phyloP scores from a whole-genome alignment of 53 echinoderm and acorn worm species.

The Hippasteria phrygiana region DNA sequence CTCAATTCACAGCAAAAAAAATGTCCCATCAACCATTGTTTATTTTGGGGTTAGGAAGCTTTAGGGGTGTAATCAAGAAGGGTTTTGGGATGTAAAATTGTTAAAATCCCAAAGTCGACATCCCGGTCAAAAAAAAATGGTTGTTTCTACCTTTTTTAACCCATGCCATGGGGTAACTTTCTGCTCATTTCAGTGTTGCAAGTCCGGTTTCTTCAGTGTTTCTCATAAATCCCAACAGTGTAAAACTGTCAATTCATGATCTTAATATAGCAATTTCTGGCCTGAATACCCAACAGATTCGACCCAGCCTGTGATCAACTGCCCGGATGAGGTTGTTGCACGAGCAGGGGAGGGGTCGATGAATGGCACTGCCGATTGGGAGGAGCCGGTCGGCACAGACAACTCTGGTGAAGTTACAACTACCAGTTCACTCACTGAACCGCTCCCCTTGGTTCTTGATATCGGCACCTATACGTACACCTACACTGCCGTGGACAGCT shows the following conservation, averaged over 20 bases:
- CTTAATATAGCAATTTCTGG: not conserved
- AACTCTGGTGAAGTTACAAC: not conserved
- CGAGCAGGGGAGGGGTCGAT: not conserved
- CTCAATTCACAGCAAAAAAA: no score
- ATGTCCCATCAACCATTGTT: no score
- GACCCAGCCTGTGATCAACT: not conserved
- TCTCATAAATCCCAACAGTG: no score
- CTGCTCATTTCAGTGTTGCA: no score
- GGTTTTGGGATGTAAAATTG: no score
- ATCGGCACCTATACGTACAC: not conserved
- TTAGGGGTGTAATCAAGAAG: no score
- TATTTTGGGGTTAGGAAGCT: no score
- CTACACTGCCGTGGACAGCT: slow-evolving; percentile 19
- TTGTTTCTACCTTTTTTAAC: no score
- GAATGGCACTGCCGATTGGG: slow-evolving; percentile 18
- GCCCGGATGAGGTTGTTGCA: not conserved
- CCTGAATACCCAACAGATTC: not conserved
- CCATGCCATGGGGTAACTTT: no score
- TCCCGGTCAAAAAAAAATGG: no score
- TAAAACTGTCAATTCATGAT: not conserved
- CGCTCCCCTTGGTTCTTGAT: not conserved
- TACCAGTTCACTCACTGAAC: not conserved
- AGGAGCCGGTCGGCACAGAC: slow-evolving; percentile 15
- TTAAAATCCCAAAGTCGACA: no score
- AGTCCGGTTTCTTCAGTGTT: no score